A percentile compares a stretch with the other conserved stretches of the same genome.
phyloP scores from a whole-genome alignment of 2,797 vertebrate genomes.

The Karalla daura region DNA sequence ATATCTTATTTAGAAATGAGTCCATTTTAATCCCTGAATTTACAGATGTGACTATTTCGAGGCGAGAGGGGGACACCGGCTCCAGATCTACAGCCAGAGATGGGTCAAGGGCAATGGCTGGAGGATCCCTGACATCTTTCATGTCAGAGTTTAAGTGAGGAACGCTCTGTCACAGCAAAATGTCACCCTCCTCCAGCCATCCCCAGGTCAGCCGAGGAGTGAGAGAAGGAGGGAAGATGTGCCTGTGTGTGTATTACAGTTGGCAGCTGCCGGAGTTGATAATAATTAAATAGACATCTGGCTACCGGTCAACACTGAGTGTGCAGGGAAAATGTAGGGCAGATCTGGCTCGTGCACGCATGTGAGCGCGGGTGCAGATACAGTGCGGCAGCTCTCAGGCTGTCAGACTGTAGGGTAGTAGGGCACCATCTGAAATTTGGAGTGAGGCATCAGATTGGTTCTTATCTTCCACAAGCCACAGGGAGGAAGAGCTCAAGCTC shows the following conservation, averaged over 20 bases:
- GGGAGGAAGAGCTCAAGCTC: constrained; percentile 23
- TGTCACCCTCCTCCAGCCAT: constrained; percentile 1
- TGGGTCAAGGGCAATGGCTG: neutral
- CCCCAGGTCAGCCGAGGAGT: constrained; percentile 35
- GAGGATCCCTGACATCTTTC: neutral
- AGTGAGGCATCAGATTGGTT: constrained; percentile 45
- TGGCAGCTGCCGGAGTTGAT: constrained; percentile 61
- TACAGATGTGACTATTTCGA: neutral
- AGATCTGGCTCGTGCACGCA: constrained; percentile 43
- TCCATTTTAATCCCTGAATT: neutral
- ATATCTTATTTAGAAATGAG: neutral
- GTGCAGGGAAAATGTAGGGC: constrained; percentile 58
- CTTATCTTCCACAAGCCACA: constrained; percentile 32
- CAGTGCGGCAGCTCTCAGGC: constrained; percentile 2
- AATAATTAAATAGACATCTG: constrained; percentile 68
- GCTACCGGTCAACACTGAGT: constrained; percentile 58
- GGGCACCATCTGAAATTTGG: constrained; percentile 46
- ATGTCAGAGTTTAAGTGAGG: neutral
- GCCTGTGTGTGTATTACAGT: constrained; percentile 33
- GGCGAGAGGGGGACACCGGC: neutral
- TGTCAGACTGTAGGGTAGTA: constrained; percentile 58
- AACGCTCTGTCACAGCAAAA: constrained; percentile 15
- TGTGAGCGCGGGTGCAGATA: constrained; percentile 28
- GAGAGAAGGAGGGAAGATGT: constrained; percentile 17
- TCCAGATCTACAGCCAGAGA: neutral